Evolutionary conservation across 2,888 invertebrate genomes (phyloP).

Genomic region (Drosophila meridiana): DNA sequence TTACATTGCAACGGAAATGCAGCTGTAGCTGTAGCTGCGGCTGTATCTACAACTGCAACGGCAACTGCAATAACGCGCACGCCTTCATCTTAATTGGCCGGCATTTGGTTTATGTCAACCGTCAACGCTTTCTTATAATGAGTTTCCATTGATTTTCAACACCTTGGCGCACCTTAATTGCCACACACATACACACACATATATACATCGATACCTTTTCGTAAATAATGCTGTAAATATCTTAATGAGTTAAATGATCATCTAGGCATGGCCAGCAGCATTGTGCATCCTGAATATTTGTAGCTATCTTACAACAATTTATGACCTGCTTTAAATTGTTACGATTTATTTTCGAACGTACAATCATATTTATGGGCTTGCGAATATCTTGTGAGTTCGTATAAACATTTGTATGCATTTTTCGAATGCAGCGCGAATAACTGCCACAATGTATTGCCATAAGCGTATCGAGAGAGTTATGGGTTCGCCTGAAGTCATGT

Average conservation of each 20-base stretch:
- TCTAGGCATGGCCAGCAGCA: slow-evolving; percentile 23
- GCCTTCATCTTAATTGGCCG: slow-evolving; percentile 73
- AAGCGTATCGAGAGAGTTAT: slow-evolving; percentile 17
- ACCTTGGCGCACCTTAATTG: slow-evolving; percentile 75
- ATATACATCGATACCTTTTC: slow-evolving; percentile 38
- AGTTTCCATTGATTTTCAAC: slow-evolving; percentile 80
- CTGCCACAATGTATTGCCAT: slow-evolving; percentile 15
- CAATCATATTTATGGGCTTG: slow-evolving; percentile 56
- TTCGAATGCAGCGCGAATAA: slow-evolving; percentile 36
- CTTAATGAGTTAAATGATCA: slow-evolving; percentile 65
- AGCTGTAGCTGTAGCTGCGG: slow-evolving; percentile 26
- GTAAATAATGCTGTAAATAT: slow-evolving; percentile 50
- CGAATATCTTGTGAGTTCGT: slow-evolving; percentile 51
- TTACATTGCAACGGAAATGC: slow-evolving; percentile 72
- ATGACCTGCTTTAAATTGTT: slow-evolving; percentile 43
- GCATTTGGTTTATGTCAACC: slow-evolving; percentile 85
- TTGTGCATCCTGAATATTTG: slow-evolving; percentile 38
- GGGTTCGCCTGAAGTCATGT: slow-evolving; percentile 12
- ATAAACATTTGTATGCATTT: slow-evolving; percentile 46
- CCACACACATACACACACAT: slow-evolving; percentile 23
- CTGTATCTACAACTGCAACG: slow-evolving; percentile 32
- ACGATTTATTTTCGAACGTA: slow-evolving; percentile 64
- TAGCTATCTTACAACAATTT: slow-evolving; percentile 32
- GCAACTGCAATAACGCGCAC: slow-evolving; percentile 42
- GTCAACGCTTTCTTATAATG: slow-evolving; percentile 84